Percentiles rank a stretch among this genome's conserved stretches.
Evolutionary conservation across 2,797 vertebrate genomes (phyloP).

Genomic region (Setipinna tenuifilis): DNA sequence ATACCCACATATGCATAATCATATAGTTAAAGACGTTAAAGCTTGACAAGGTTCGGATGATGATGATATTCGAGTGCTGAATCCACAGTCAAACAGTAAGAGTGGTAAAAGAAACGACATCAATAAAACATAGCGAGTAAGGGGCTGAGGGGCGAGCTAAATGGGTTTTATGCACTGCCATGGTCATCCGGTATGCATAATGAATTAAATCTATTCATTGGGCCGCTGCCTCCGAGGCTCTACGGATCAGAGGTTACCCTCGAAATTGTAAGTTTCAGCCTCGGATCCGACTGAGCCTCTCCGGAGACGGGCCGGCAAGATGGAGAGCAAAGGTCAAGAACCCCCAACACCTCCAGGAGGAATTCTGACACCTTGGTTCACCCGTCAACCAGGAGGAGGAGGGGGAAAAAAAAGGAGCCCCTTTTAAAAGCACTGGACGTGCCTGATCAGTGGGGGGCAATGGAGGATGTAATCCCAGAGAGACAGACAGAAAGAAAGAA

Average conservation of each 20-base stretch:
- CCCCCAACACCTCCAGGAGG: neutral
- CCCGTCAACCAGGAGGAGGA: neutral
- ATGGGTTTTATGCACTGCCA: slow-evolving; percentile 3
- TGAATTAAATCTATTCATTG: slow-evolving; percentile 26
- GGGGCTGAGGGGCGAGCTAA: neutral
- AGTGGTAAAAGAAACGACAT: neutral
- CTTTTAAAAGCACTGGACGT: slow-evolving; percentile 8
- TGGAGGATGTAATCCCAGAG: neutral
- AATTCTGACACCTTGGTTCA: neutral
- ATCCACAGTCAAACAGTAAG: neutral
- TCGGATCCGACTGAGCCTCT: neutral
- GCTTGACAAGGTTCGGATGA: neutral
- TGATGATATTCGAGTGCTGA: neutral
- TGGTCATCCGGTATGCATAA: slow-evolving; percentile 34
- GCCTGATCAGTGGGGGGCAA: neutral
- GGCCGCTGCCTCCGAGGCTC: slow-evolving; percentile 1
- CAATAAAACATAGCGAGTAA: slow-evolving; percentile 16
- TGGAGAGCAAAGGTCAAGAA: slow-evolving; percentile 27
- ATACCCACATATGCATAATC: neutral
- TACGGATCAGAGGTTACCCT: slow-evolving; percentile 27
- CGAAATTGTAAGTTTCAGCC: slow-evolving; percentile 26
- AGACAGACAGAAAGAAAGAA: neutral
- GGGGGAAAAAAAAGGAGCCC: neutral
- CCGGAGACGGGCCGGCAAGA: slow-evolving; percentile 4
- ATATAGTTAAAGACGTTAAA: neutral